Evolutionary conservation across 2,888 invertebrate species (phyloP), one percentile per base, ranked within the genome.

Genomic region (Caenorhabditis sp.): DNA sequence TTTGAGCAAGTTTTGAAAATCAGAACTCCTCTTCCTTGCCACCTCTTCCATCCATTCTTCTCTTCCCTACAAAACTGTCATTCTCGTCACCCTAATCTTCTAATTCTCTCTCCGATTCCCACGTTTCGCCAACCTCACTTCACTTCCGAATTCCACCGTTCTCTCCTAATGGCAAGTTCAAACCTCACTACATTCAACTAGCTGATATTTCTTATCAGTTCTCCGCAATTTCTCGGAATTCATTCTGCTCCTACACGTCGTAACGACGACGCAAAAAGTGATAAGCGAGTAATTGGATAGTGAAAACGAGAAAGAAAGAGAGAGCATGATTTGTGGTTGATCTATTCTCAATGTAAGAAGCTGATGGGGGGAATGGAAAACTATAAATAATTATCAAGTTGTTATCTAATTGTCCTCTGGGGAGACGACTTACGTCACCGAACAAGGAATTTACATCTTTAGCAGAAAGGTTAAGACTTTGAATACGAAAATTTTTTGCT

Each of bases 311-410:
- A 35, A 5, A 66, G 22, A 19, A 31, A 44, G 28, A 64, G 61
- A 54, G 76, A 77, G 68, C 58, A 72, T 64, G 64, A 72, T 64
- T 72, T 66, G 79, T 80, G 72, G 79, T 72, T 72, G 72, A 80
- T 72, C 72, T 66, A 64, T 35, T 58, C 24, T 35, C 26, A 56
- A 56, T 38, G 26, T 12, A 24, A 22, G 61, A 63, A 44, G 44
- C 28, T 47, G 26, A 51, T 51, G 7, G n/a, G n/a, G n/a, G n/a
- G 51, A 44, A 38, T 16, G 24, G 28, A 35, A 28, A 14, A 77
- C 69, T 69, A 77, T 77, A 77, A 68, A 69, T 77, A 74, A 35
- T 35, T 66, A 14, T 14, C 35, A 28, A 44, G 59, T 66, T 58
- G 69, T 69, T 51, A 68, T 47, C 49, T 56, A 74, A 75, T 75